Percentiles rank a stretch among this genome's conserved stretches.
Conservation (phyloP, 1,140 invertebrate species). For the Coenobita brevimanus region DNA sequence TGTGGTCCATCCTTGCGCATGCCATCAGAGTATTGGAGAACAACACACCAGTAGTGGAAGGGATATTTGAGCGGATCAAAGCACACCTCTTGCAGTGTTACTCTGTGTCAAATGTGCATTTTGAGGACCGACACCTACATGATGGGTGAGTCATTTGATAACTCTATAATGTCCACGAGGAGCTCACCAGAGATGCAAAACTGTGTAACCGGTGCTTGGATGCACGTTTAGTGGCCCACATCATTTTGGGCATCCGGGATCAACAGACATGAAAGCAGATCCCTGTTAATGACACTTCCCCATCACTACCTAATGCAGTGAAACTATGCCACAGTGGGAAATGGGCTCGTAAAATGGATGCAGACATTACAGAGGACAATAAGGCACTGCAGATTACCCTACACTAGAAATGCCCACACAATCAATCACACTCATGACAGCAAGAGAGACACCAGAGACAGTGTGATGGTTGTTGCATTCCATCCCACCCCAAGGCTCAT, state of each 20-base stretch:
- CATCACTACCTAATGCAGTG: neutral
- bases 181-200: neutral
- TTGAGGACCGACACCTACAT: neutral
- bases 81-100: neutral
- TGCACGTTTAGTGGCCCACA: neutral
- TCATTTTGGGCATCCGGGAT: neutral
- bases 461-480: too few relatives aligned
- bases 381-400: too few relatives aligned
- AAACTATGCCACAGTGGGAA: neutral
- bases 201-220: too few relatives aligned
- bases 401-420: too few relatives aligned
- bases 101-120: neutral
- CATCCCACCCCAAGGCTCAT: too few relatives aligned
- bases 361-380: too few relatives aligned
- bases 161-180: neutral
- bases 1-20: too few relatives aligned
- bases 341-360: neutral
- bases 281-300: neutral
- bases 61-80: neutral
- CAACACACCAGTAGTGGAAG: too few relatives aligned
- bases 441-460: too few relatives aligned
- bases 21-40: neutral
- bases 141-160: neutral
- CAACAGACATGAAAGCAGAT: neutral
- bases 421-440: too few relatives aligned